Conservation (phyloP, 2,888 invertebrate genomes). For the Altica lythri region DNA sequence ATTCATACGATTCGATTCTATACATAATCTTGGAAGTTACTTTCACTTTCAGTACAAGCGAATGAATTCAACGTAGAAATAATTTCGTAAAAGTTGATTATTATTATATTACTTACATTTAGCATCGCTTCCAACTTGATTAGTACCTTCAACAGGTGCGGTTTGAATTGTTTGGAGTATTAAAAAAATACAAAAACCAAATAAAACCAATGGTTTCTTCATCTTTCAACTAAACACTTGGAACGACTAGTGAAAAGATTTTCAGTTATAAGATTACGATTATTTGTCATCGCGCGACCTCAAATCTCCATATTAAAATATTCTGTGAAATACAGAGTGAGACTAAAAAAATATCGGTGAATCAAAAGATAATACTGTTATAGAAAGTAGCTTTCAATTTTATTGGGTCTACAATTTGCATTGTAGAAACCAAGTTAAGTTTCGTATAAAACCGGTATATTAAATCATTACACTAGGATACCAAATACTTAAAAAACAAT, state of each 20-base stretch:
- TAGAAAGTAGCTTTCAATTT: too few species aligned
- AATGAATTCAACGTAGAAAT: background rate
- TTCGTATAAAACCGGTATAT: too few species aligned
- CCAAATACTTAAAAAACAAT: too few species aligned
- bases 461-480: too few species aligned
- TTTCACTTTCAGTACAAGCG: background rate
- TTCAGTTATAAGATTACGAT: background rate
- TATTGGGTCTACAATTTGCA: too few species aligned
- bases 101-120: conserved; percentile 33
- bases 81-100: background rate
- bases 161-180: conserved; percentile 9
- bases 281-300: conserved; percentile 15
- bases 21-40: background rate
- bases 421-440: too few species aligned
- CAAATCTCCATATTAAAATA: too few species aligned
- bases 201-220: conserved; percentile 19
- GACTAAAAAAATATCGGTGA: too few species aligned
- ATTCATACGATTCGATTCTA: background rate
- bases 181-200: conserved; percentile 16
- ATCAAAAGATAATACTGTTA: too few species aligned
- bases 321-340: too few species aligned
- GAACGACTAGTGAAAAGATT: background rate
- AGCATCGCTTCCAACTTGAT: conserved; percentile 27
- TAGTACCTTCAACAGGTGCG: conserved; percentile 28
- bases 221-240: background rate